Conservation (phyloP, 2,888 invertebrate species). For the Caenorhabditis sp. region DNA sequence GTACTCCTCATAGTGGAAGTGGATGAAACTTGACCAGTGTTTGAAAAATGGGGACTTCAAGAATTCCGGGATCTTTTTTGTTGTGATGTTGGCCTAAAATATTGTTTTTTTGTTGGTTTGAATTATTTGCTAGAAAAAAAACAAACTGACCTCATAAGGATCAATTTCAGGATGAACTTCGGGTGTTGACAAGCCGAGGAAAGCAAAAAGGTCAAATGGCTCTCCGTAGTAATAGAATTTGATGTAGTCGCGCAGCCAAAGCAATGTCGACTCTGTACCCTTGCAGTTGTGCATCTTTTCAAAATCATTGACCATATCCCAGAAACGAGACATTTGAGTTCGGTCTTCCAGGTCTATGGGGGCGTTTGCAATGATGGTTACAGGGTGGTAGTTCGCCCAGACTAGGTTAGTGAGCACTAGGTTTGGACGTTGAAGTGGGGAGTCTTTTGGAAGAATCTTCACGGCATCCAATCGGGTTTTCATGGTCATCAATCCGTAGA, state of each 20-base stretch:
- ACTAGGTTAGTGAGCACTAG: slow-evolving; percentile 76
- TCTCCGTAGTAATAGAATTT: slow-evolving; percentile 73
- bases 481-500: slow-evolving; percentile 72
- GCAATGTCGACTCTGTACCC: slow-evolving; percentile 76
- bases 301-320: slow-evolving; percentile 78
- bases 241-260: slow-evolving; percentile 81
- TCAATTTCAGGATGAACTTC: slow-evolving; percentile 62
- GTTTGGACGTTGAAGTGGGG: slow-evolving; percentile 80
- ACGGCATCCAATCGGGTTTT: slow-evolving; percentile 77
- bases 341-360: slow-evolving; percentile 74
- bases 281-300: slow-evolving; percentile 76
- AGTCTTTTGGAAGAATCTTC: slow-evolving; percentile 80
- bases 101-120: not conserved
- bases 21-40: slow-evolving; percentile 79
- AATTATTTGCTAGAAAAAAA: not conserved
- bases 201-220: slow-evolving; percentile 61
- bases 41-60: slow-evolving; percentile 79
- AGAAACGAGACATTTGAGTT: slow-evolving; percentile 71
- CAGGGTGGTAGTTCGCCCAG: slow-evolving; percentile 82
- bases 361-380: slow-evolving; percentile 78
- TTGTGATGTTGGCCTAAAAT: slow-evolving; percentile 66
- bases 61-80: slow-evolving; percentile 72
- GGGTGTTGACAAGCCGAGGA: slow-evolving; percentile 48
- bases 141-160: slow-evolving; percentile 64
- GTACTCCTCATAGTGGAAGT: slow-evolving; percentile 46